Evolutionary conservation across 2,888 invertebrate species (phyloP), one percentile per base, ranked within the genome.

Genomic region (Lissocephala sabroskyi): DNA sequence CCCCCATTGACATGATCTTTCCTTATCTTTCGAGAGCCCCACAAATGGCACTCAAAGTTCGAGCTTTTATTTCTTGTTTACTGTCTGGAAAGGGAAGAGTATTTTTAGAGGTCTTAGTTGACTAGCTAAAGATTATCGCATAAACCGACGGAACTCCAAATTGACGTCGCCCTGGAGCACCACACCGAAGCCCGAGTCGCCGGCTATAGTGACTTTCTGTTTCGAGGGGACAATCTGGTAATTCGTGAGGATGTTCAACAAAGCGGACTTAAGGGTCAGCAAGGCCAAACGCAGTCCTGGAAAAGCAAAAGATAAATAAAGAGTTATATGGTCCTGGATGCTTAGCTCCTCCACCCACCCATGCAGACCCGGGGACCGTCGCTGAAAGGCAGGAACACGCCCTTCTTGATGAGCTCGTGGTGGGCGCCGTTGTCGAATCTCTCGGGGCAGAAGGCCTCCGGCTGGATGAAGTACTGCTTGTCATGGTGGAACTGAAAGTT

Each of bases 361-460:
- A 76, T 66, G 56, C 82, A 83, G 2, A 74, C 75, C 7, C 82
- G 59, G 0, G 82, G 84, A 1, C 82, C 84, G 62, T 82, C 74
- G 5, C 83, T 81, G 17, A 83, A 83, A 0, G 83, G 81, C 11
- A 83, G 23, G 23, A 82, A 65, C 1, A 68, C 58, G 0, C 83
- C 81, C 37, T 60, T 53, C 1, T 67, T 73, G 0, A 62, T 57
- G 1, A 76, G 57, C 11, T 70, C 61, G 16, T 70, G 73, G 10
- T 66, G 65, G 2, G 59, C 59, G 3, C 56, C 70, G 45, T 73
- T 64, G 2, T 79, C 76, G 29, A 83, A 82, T 0, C 82, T 73
- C 39, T 82, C 82, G 1, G 82, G 83, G 2, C 52, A 52, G 28
- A 75, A 82, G 5, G 39, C 28, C 2, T 77, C 61, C 0, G 84